These are phyloP conservation scores for Trichomalopsis sarcophagae DNA, from an alignment of 1,140 invertebrate species.

Conservation along the genomic window DNA sequence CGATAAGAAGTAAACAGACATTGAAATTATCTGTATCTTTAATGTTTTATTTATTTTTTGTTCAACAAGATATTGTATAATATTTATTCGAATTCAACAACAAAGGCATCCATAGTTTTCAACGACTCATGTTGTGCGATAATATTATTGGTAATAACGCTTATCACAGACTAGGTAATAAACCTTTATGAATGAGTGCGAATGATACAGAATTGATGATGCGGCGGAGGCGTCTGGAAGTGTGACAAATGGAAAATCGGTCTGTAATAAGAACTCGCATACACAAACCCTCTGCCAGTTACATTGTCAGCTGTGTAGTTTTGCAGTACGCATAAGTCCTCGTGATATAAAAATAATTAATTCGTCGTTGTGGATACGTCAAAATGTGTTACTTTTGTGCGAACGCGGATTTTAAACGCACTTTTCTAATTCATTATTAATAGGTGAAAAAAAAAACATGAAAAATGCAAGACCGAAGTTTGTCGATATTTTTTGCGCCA, in stretches of 20 bases:
- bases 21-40: background rate
- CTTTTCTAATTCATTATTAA: constrained; percentile 44
- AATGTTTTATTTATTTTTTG: background rate
- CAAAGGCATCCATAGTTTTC: constrained; percentile 27
- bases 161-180: constrained; percentile 49
- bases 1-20: background rate
- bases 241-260: constrained; percentile 19
- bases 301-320: constrained; percentile 49
- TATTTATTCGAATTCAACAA: background rate
- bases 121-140: constrained; percentile 29
- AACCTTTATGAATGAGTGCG: constrained; percentile 29
- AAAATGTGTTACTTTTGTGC: constrained; percentile 40
- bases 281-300: constrained; percentile 34
- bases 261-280: constrained; percentile 16
- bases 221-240: background rate
- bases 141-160: constrained; percentile 42
- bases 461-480: constrained; percentile 42
- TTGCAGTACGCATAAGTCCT: constrained; percentile 49
- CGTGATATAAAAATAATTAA: constrained; percentile 52
- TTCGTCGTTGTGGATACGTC: constrained; percentile 47
- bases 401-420: constrained; percentile 26
- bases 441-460: constrained; percentile 27
- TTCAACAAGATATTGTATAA: constrained; percentile 3
- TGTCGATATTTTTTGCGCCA: constrained; percentile 54
- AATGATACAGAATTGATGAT: background rate